A percentile compares a stretch with the other conserved stretches of the same genome.
These are phyloP conservation scores for Erpornis zantholeuca DNA, from an alignment of 2,113 vertebrate species.

Conservation along the genomic window DNA sequence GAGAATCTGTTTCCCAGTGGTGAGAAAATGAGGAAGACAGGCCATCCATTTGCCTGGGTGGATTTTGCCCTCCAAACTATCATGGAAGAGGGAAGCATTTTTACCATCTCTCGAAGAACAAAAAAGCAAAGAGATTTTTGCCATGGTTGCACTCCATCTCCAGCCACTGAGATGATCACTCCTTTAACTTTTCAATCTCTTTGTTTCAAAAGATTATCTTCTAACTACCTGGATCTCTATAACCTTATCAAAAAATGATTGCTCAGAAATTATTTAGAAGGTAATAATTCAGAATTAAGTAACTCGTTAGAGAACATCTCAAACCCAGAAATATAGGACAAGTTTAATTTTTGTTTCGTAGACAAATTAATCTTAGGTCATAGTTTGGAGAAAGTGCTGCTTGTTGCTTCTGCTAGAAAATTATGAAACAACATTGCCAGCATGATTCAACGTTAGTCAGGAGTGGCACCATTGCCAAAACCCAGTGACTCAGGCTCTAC, in stretches of 20 bases:
- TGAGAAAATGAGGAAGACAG: neutral
- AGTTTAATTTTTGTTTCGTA: neutral
- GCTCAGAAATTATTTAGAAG: constrained; percentile 10
- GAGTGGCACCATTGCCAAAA: neutral
- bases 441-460: constrained; percentile 12
- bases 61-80: neutral
- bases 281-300: neutral
- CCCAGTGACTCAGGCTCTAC: neutral
- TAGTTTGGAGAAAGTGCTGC: neutral
- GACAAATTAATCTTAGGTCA: neutral
- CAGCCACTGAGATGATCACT: neutral
- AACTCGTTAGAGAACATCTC: neutral
- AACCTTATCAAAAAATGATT: constrained; percentile 6
- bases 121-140: neutral
- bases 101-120: neutral
- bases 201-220: neutral
- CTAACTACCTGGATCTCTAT: neutral
- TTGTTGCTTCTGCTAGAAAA: neutral
- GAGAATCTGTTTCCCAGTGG: neutral
- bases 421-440: neutral
- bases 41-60: neutral
- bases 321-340: neutral
- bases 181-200: neutral
- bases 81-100: neutral
- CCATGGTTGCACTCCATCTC: neutral